Conservation (phyloP, 2,113 vertebrate species). For the Tylochromis polylepis region DNA sequence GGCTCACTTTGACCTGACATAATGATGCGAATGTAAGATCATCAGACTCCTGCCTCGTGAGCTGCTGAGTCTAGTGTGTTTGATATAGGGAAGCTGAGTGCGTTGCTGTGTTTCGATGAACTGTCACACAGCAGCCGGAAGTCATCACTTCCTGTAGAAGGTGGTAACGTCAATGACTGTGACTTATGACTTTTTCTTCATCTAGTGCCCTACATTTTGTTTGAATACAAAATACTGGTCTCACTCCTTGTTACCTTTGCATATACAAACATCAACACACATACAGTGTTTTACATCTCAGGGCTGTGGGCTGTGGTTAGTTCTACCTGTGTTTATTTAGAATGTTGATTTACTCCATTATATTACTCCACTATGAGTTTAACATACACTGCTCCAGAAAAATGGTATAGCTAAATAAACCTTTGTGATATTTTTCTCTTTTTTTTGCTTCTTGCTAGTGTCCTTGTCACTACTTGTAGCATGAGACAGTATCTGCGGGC, state of each 20-base stretch:
- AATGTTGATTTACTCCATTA: not conserved
- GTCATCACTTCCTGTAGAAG: constrained; percentile 73
- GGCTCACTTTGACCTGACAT: constrained; percentile 49
- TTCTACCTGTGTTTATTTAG: not conserved
- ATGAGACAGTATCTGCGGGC: not conserved
- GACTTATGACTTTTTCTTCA: constrained; percentile 43
- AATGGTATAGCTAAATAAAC: not conserved
- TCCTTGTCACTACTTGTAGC: not conserved
- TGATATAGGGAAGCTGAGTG: constrained; percentile 26
- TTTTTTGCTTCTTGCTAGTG: not conserved
- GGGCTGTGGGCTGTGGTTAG: not conserved
- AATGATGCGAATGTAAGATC: constrained; percentile 18
- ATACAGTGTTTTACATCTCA: not conserved
- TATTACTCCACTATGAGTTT: not conserved
- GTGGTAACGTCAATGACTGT: constrained; percentile 40
- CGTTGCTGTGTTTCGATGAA: not conserved
- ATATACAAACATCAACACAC: not conserved
- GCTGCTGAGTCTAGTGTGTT: not conserved
- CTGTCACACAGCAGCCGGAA: constrained; percentile 61
- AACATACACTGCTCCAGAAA: not conserved
- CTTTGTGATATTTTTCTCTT: not conserved
- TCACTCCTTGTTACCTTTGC: not conserved
- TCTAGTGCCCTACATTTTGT: not conserved
- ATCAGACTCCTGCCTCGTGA: not conserved
- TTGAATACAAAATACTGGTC: not conserved